These are phyloP conservation scores for Pelusios castaneus DNA, from an alignment of 2,113 vertebrate species.

Conservation along the genomic window DNA sequence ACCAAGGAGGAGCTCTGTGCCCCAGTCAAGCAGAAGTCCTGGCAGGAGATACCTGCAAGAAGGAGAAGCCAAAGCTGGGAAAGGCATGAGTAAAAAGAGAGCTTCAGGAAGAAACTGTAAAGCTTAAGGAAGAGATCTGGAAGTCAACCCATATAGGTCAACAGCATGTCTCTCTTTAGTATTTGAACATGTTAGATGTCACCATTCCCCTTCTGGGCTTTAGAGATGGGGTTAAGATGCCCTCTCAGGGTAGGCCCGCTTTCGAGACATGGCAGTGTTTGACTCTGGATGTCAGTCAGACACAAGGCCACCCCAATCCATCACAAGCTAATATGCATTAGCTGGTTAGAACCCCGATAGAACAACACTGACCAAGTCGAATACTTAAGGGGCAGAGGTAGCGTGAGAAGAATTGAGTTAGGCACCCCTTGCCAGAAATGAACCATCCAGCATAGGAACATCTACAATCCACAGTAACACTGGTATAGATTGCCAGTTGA, in stretches of 20 bases:
- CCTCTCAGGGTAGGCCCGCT: background rate
- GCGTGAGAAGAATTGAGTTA: background rate
- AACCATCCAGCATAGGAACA: background rate
- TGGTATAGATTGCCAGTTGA: too few relatives aligned
- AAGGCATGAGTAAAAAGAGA: background rate
- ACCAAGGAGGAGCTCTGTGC: background rate
- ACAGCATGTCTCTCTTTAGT: background rate
- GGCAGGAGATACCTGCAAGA: background rate
- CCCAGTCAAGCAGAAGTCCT: background rate
- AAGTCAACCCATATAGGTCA: background rate
- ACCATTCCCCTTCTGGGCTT: background rate
- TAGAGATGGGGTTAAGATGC: background rate
- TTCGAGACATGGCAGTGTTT: background rate
- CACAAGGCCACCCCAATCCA: slow-evolving; percentile 10
- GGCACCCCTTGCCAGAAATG: background rate
- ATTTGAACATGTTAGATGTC: background rate
- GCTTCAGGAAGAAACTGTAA: background rate
- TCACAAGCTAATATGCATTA: background rate
- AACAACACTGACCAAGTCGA: background rate
- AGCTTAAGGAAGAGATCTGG: background rate
- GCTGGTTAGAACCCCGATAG: background rate
- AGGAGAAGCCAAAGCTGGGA: background rate
- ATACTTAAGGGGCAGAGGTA: background rate
- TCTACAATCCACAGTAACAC: background rate
- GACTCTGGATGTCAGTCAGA: background rate